Conservation (phyloP, 2,888 invertebrate genomes). For the Cheilosia pagana region DNA sequence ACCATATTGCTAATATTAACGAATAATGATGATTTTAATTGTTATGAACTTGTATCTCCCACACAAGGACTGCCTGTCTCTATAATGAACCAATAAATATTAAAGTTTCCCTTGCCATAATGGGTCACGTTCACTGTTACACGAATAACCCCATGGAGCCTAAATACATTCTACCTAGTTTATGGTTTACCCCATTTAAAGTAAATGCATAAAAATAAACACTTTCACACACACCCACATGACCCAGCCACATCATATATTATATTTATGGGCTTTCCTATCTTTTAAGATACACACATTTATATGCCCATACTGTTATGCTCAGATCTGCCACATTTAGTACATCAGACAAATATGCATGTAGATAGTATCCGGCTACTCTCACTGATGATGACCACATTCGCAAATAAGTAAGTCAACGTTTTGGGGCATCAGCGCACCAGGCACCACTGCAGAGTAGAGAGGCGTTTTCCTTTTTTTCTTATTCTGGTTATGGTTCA, state of each 20-base stretch:
- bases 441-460: constrained; percentile 17
- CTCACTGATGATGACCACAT: constrained; percentile 59
- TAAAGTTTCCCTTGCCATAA: constrained; percentile 28
- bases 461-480: constrained; percentile 13
- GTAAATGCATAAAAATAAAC: constrained; percentile 48
- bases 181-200: constrained; percentile 55
- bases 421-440: constrained; percentile 38
- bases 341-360: constrained; percentile 11
- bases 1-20: neutral
- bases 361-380: constrained; percentile 41
- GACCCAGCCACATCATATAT: constrained; percentile 49
- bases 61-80: neutral
- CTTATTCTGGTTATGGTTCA: constrained; percentile 22
- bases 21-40: constrained; percentile 48
- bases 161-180: constrained; percentile 26
- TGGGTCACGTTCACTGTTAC: constrained; percentile 2
- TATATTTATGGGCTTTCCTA: constrained; percentile 44
- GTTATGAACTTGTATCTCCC: constrained; percentile 38
- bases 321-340: constrained; percentile 35
- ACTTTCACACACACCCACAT: constrained; percentile 57
- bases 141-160: constrained; percentile 11
- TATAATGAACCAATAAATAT: constrained; percentile 60
- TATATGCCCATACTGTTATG: neutral
- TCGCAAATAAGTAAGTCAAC: constrained; percentile 45
- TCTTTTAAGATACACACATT: constrained; percentile 43